Evolutionary conservation across 2,113 vertebrate species (phyloP).

Genomic region (Amphiprion percula): DNA sequence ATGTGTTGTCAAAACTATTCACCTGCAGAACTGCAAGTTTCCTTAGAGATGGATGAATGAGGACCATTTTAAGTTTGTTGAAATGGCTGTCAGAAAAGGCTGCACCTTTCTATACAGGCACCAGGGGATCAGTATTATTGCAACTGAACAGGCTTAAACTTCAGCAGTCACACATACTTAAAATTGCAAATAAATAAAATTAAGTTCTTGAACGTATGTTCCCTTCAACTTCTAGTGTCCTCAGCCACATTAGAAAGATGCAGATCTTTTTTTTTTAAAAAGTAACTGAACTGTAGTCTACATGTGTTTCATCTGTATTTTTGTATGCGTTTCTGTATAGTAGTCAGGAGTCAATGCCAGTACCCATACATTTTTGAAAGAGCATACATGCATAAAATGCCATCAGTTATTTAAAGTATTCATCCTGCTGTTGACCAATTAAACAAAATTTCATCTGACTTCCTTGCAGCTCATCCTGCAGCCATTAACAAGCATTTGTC

Average conservation of each 20-base stretch:
- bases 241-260: conserved; percentile 7
- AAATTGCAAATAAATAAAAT: no score
- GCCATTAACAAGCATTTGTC: conserved; percentile 7
- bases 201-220: no score
- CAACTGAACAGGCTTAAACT: no score
- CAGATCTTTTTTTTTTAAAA: conserved; percentile 11
- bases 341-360: conserved; percentile 1
- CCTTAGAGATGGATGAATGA: neutral
- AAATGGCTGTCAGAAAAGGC: neutral
- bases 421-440: neutral
- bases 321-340: conserved; percentile 19
- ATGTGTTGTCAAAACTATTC: neutral
- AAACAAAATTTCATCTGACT: neutral
- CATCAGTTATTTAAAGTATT: neutral
- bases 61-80: neutral
- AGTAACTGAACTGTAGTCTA: conserved; percentile 11
- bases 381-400: neutral
- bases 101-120: neutral
- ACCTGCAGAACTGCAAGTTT: neutral
- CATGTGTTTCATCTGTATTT: conserved; percentile 33
- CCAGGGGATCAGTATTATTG: neutral
- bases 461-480: neutral
- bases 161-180: no score
- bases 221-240: neutral
- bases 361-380: neutral